Evolutionary conservation across 1,140 invertebrate genomes (phyloP).

Genomic region (Macrotrachela quadricornifera): DNA sequence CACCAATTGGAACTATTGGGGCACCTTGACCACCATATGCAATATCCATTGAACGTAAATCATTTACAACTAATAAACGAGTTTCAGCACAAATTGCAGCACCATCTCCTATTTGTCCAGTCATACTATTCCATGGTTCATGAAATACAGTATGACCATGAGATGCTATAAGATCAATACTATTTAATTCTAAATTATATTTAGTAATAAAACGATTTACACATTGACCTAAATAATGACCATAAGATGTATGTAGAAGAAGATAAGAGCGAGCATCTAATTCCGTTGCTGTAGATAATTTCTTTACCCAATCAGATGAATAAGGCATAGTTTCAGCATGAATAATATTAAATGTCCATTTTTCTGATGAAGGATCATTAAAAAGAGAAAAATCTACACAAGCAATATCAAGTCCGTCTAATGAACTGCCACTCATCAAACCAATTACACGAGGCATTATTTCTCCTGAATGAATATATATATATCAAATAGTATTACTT

Average conservation of each 20-base stretch:
- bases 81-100: constrained; percentile 16
- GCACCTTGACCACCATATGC: constrained; percentile 23
- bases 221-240: no score
- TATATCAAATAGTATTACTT: no score
- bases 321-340: constrained; percentile 15
- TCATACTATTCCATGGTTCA: constrained; percentile 16
- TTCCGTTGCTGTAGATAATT: constrained; percentile 13
- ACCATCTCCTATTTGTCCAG: constrained; percentile 21
- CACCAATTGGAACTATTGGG: constrained; percentile 19
- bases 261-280: background rate
- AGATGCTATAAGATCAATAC: constrained; percentile 16
- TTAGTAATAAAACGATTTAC: background rate
- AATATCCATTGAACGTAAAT: constrained; percentile 16
- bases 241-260: no score
- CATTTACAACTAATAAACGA: constrained; percentile 16
- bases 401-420: constrained; percentile 23
- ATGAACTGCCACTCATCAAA: constrained; percentile 21
- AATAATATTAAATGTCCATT: constrained; percentile 20
- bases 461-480: no score
- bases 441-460: constrained; percentile 12
- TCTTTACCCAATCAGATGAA: constrained; percentile 11
- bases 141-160: constrained; percentile 26
- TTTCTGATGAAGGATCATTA: constrained; percentile 12
- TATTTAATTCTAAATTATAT: background rate
- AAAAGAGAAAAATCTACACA: constrained; percentile 19